These are phyloP conservation scores for Nymphalis polychloros DNA, from an alignment of 2,888 invertebrate species.

Conservation along the genomic window DNA sequence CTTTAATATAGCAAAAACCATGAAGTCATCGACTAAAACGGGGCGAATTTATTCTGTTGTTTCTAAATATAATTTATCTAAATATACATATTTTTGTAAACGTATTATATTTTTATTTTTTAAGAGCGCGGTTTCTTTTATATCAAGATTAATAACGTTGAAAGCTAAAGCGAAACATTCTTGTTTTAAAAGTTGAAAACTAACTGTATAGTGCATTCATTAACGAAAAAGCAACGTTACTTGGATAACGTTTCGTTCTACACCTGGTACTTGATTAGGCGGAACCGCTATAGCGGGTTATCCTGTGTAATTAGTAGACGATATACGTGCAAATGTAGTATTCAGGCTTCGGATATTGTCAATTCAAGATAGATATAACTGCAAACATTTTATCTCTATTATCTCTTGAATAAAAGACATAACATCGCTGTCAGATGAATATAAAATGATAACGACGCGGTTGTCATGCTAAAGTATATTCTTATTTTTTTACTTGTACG, in stretches of 20 bases:
- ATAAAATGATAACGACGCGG: neutral
- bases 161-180: constrained; percentile 16
- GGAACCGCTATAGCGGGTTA: constrained; percentile 22
- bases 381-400: neutral
- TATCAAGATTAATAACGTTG: constrained; percentile 5
- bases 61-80: constrained; percentile 19
- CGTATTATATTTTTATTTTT: constrained; percentile 3
- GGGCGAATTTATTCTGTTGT: constrained; percentile 3
- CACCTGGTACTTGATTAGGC: constrained; percentile 25
- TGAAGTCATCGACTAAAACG: constrained; percentile 16
- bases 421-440: neutral
- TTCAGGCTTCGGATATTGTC: neutral
- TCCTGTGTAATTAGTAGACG: constrained; percentile 6
- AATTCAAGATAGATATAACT: neutral
- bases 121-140: constrained; percentile 1
- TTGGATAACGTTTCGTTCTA: constrained; percentile 21
- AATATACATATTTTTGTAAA: constrained; percentile 14
- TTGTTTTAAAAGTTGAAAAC: constrained; percentile 15
- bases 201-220: constrained; percentile 26
- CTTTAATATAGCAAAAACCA: neutral
- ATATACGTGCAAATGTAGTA: neutral
- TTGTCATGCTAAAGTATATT: neutral
- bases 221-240: constrained; percentile 22
- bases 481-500: constrained; percentile 13
- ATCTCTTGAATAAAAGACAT: neutral